Evolutionary conservation across 2,888 invertebrate species (phyloP), one percentile per base, ranked within the genome.

Genomic region (Hirtodrosophila confusa): DNA sequence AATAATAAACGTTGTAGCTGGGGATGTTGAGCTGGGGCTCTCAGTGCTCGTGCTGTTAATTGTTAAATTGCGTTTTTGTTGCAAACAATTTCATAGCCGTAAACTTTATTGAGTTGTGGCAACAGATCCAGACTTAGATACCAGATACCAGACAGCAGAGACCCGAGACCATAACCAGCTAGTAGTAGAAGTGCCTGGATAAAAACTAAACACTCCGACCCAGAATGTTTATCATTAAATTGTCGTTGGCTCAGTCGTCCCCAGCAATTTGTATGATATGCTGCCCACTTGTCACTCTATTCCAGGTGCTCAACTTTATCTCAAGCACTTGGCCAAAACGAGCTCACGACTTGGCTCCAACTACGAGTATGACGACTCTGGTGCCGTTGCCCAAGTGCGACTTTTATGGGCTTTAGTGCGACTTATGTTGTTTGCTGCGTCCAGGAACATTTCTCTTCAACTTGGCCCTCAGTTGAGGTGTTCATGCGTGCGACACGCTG

Each of bases 41-140:
- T 63, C 47, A 55, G 23, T 77, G 73, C 78, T 80, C 78, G 78
- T 78, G 80, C 78, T 82, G 82, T 82, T 84, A 88, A 84, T 84
- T 84, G 88, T 84, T 88, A 85, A 88, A 87, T 87, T 84, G 88
- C 83, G 88, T 84, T 83, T 84, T 86, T 79, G 85, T 84, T 68
- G 87, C 87, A 72, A 82, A 78, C 74, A 56, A 79, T 88, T 88
- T 88, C 64, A 86, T 75, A 71, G 86, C 65, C 65, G 77, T 88
- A 75, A 80, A 85, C 69, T 84, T 86, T 83, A 83, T 83, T 83
- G 82, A 83, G 82, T 87, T 83, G 82, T 83, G 85, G 85, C 69
- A 67, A 47, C 4, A 31, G 31, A 31, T 31, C 35, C 33, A 23
- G 44, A 44, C 48, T 31, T 8, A 31, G 31, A 31, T 31, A 53